Base-by-base conservation (phyloP, 2,888 invertebrate species). In the Lithophane semibrunnea region DNA sequence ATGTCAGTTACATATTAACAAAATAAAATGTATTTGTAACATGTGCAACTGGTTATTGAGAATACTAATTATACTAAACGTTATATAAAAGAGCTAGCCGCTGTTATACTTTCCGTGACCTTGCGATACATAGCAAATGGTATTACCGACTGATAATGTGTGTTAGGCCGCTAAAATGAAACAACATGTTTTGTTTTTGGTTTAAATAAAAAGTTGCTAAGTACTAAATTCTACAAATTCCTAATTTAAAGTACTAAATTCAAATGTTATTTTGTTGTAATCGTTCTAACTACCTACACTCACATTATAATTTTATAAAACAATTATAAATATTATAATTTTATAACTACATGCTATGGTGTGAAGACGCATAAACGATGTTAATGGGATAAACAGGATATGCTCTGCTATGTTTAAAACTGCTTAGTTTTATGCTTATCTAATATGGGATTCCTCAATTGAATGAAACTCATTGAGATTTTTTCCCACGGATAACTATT, bases 51-150 rank as follows among this genome's bases (percentile, higher is more conserved):
- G 69, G 64, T 79, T 77, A 82, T 65, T 81, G 54, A 67, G 29
- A 77, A 54, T 42, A 61, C 54, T 77, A 82, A 86, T 83, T 76
- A 86, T 70, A 84, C 63, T 79, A 72, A 79, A 74, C 69, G 72
- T 66, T 82, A 71, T 77, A 88, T 82, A 88, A 83, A 88, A 86
- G 71, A 82, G 82, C 82, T 79, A 61, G 72, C 75, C 44, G 65
- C 74, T 69, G 89, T 85, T 84, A 87, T 79, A 90, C 88, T 89
- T 89, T 90, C 84, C 82, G 85, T 88, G 92, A 92, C 92, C 92
- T 93, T 92, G 92, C 82, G 76, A 69, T 85, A 86, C 79, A 85
- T 88, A 87, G 77, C 84, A 88, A 90, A 86, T 86, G 81, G 83
- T 87, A 81, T 83, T 81, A 85, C 79, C 2, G 71, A 79, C 73